Evolutionary conservation across 1,140 invertebrate genomes (phyloP), one percentile per base, ranked within the genome.

Genomic region (Drosophila varians): DNA sequence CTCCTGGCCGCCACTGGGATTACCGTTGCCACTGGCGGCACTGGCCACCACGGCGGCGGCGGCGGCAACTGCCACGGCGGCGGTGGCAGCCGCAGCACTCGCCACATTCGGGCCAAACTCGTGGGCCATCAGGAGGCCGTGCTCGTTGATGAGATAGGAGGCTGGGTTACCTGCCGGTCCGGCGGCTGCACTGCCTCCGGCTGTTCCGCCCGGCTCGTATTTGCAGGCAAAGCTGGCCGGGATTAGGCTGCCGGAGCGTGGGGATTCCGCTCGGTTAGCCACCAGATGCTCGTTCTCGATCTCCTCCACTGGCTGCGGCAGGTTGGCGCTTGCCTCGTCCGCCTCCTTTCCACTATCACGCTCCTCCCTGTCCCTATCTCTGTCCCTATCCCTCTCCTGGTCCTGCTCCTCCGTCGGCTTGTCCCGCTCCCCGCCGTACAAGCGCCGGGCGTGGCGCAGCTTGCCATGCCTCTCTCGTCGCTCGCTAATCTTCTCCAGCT

Each of bases 111-210:
- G 69, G 6, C 46, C 43, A 57, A 89, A 91, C 18, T 90, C 86
- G 49, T 90, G 89, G 0, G 89, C 69, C 84, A 90, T 77, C n/a
- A 90, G 38, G 36, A 90, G 74, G 62, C 89, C 89, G n/a, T 90
- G 89, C 54, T 90, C 89, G 45, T 90, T 90, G 34, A 90, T 72
- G 46, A 90, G 34, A 18, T 90, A 90, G 5, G 74, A 61, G 7
- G 48, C 8, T 7, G 19, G 9, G 9, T 45, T 31, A 1, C 28
- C 62, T 0, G 54, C 28, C 12, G 36, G 12, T 8, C 14, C 40
- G 0, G 4, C 31, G 0, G 16, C n/a, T 1, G 16, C 52, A 2
- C 14, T 7, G 1, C 11, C 36, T 3, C 19, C 64, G 5, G 43
- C 47, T 43, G 48, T 40, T 38, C 61, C 16, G 4, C 68, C 36